Base-by-base conservation (phyloP, 2,888 invertebrate species). In the Drosophila aldrichi region DNA sequence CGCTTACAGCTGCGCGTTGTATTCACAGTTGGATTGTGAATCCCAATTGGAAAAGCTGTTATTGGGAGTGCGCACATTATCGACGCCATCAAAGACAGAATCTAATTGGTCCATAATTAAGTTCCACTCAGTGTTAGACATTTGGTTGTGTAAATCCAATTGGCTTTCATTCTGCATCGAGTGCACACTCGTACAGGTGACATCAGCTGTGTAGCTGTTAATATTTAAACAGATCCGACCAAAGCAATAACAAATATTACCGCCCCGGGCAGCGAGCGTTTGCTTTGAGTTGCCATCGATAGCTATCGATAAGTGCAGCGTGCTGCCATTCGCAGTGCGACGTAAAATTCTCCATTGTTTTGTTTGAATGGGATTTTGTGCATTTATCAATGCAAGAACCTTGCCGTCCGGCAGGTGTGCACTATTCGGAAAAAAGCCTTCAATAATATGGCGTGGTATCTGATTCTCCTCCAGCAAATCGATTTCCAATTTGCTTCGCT, bases 201-300 rank as follows among this genome's bases (percentile, higher is more conserved):
- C 6, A 34, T 61, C 43, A 16, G 18, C 18, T 16, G 20, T 1
- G 20, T n/a, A 63, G 29, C 8, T 7, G 20, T 63, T 41, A 0
- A 64, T 12, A 4, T 65, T 64, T 1, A 64, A 12, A 18, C 22
- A 7, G 12, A 64, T 34, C 1, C 34, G 40, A 25, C 65, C 65
- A 25, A 64, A 49, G 41, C 40, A 41, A 18, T 36, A 29, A 34
- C 25, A 34, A 7, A 64, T 36, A 4, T 25, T 32, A 6, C 49
- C 64, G 22, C 34, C 48, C 3, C 5, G 12, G 2, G 48, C n/a
- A 3, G 5, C 8, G 14, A 25, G 34, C 7, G 9, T 4, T 12
- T 25, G n/a, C 25, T 48, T 48, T 8, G 46, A 58, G 3, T 16
- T 25, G 25, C 46, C 58, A 38, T 58, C 58, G 16, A 58, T 48